These are phyloP conservation scores for Mormyrus hasselquistii DNA, from an alignment of 2,797 vertebrate genomes.

Conservation along the genomic window DNA sequence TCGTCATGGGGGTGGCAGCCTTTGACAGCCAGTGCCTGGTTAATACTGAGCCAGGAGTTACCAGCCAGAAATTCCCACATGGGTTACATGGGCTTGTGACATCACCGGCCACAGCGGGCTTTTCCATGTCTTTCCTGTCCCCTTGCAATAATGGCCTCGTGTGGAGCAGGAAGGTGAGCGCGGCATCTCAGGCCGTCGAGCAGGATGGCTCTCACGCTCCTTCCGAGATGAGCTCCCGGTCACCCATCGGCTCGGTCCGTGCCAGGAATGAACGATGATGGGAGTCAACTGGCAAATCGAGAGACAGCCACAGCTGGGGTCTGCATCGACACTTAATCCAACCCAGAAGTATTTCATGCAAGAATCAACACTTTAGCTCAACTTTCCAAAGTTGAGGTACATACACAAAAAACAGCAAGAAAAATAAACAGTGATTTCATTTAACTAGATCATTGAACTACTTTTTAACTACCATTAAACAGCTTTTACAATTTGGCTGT, in stretches of 20 bases:
- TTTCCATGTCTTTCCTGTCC: not conserved
- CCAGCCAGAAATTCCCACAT: constrained; percentile 19
- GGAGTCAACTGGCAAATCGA: constrained; percentile 4
- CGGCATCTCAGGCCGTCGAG: not conserved
- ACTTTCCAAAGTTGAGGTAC: constrained; percentile 14
- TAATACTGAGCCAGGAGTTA: constrained; percentile 14
- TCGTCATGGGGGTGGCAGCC: not conserved
- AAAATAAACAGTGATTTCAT: not conserved
- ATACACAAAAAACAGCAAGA: not conserved
- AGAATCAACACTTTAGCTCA: not conserved
- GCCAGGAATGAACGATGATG: constrained; percentile 4
- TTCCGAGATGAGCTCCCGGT: not conserved
- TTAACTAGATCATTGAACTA: not conserved
- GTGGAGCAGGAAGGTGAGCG: not conserved
- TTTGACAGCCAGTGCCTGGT: not conserved
- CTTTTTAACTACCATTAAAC: not conserved
- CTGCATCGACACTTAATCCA: constrained; percentile 17
- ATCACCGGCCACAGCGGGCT: not conserved
- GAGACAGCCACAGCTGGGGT: constrained; percentile 27
- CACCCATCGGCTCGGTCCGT: not conserved
- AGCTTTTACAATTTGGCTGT: not conserved
- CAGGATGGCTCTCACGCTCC: not conserved
- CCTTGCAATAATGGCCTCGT: not conserved
- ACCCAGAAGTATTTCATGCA: not conserved
- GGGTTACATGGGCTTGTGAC: not conserved